Percentiles rank a stretch among this genome's conserved stretches.
These are phyloP conservation scores for Acrobasis suavella DNA, from an alignment of 2,888 invertebrate species.

Conservation along the genomic window DNA sequence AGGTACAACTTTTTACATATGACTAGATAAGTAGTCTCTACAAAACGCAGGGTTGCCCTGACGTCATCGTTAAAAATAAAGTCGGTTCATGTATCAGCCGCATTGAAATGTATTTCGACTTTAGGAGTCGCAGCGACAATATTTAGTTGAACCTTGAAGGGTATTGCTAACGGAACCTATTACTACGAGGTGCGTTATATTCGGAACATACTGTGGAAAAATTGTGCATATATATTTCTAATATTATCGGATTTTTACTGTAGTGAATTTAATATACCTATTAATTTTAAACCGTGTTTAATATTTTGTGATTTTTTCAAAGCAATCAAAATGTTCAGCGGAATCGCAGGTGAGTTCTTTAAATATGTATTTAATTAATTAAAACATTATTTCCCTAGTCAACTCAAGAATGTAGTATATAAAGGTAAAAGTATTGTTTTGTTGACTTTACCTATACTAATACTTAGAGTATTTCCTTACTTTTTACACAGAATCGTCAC, in stretches of 20 bases:
- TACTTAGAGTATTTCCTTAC: neutral
- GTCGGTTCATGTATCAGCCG: constrained; percentile 48
- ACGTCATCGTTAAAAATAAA: constrained; percentile 73
- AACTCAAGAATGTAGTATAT: neutral
- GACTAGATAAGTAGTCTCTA: constrained; percentile 30
- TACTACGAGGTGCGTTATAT: constrained; percentile 45
- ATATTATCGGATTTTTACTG: constrained; percentile 13
- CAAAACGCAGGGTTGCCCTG: constrained; percentile 56
- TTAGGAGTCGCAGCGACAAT: constrained; percentile 40
- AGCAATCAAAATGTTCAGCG: constrained; percentile 70
- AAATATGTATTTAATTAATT: constrained; percentile 17
- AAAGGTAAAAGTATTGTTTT: no score
- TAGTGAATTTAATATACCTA: neutral
- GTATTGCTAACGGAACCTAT: constrained; percentile 53
- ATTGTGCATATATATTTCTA: constrained; percentile 23
- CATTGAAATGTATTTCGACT: constrained; percentile 46
- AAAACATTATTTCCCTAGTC: neutral
- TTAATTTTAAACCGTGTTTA: constrained; percentile 22
- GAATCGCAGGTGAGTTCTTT: constrained; percentile 68
- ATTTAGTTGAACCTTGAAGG: constrained; percentile 51
- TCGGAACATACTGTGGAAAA: constrained; percentile 31
- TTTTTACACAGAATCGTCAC: neutral
- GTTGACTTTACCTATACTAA: neutral
- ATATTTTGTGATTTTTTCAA: constrained; percentile 37
- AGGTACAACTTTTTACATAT: no score